phyloP scores from a whole-genome alignment of 2,113 vertebrate species.

The Leucoraja erinaceus region DNA sequence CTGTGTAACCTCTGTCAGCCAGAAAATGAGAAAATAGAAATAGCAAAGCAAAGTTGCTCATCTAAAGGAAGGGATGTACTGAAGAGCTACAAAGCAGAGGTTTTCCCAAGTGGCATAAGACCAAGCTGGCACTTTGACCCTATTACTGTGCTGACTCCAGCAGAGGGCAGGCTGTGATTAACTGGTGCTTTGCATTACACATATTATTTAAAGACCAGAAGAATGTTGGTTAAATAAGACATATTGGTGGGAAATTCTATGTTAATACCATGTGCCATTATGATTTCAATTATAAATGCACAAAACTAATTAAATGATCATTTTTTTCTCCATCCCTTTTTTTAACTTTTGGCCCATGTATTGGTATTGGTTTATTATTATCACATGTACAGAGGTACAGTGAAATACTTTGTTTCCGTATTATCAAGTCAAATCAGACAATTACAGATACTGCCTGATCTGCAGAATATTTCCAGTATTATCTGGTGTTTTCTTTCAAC shows the following conservation, averaged over 20 bases:
- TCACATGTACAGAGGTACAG: too few relatives aligned
- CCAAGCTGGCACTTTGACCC: neutral
- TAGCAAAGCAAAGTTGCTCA: neutral
- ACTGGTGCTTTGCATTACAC: neutral
- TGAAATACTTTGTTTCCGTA: too few relatives aligned
- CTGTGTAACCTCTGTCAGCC: neutral
- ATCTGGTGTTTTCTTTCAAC: too few relatives aligned
- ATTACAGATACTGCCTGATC: too few relatives aligned
- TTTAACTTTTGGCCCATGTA: too few relatives aligned
- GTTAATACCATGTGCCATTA: neutral
- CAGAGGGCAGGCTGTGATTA: conserved; percentile 15
- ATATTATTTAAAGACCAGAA: neutral
- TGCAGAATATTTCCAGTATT: too few relatives aligned
- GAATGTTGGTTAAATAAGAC: neutral
- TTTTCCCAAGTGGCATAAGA: neutral
- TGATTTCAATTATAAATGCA: neutral
- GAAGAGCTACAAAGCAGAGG: neutral
- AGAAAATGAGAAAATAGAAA: neutral
- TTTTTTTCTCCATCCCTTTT: neutral
- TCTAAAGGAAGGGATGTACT: neutral
- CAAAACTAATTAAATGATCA: neutral
- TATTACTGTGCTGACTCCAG: neutral
- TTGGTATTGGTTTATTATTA: too few relatives aligned
- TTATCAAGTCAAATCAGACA: too few relatives aligned
- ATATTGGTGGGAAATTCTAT: neutral